Percentiles rank a stretch among this genome's conserved stretches.
phyloP scores from a whole-genome alignment of 2,888 invertebrate genomes.

The Brachylomia viminalis region DNA sequence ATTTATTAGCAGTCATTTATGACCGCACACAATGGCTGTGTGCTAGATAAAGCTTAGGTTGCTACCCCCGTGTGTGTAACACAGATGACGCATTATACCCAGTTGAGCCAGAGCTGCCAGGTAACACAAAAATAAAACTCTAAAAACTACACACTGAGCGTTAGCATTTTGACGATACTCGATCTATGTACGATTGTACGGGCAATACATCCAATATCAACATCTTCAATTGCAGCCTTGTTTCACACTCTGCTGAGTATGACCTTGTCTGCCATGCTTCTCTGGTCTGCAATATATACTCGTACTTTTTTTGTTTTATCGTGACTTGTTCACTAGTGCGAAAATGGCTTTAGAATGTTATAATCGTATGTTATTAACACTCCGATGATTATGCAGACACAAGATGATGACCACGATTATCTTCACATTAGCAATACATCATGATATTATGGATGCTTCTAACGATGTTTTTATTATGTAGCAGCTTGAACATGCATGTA shows the following conservation, averaged over 20 bases:
- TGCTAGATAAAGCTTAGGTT: conserved; percentile 4
- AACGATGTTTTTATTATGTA: conserved; percentile 22
- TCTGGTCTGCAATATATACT: neutral
- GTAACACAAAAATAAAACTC: neutral
- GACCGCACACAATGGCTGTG: conserved; percentile 3
- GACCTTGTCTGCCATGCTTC: neutral
- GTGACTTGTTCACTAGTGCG: neutral
- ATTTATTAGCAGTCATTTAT: neutral
- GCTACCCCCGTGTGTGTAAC: no score
- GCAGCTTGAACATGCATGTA: neutral
- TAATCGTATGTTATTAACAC: neutral
- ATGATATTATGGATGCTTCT: conserved; percentile 9
- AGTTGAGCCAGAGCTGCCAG: neutral
- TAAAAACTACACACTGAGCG: neutral
- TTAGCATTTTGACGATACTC: neutral
- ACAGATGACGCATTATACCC: neutral
- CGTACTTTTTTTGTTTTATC: neutral
- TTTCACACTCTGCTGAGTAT: neutral
- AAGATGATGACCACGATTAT: conserved; percentile 26
- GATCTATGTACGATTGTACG: neutral
- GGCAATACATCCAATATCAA: neutral
- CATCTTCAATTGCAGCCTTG: neutral
- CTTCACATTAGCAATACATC: conserved; percentile 33
- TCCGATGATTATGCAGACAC: conserved; percentile 2
- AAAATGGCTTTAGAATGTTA: neutral